Conservation (phyloP, 2,113 vertebrate genomes). For the Falcunculus frontatus region DNA sequence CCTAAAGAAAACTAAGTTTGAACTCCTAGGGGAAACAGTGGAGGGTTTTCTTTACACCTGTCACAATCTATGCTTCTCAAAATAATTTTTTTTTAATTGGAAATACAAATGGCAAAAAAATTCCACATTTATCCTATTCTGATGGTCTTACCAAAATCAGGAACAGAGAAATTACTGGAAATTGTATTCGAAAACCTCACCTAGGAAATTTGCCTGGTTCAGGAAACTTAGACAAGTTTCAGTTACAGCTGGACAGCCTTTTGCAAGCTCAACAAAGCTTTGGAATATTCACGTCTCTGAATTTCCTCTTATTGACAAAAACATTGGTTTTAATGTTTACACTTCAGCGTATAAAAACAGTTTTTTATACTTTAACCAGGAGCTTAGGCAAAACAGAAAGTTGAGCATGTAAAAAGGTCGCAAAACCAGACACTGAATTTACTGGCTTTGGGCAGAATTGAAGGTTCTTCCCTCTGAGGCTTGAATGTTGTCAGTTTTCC, state of each 20-base stretch:
- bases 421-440: background rate
- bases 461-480: background rate
- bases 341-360: background rate
- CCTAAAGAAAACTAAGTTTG: background rate
- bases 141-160: background rate
- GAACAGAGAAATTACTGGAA: background rate
- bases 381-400: background rate
- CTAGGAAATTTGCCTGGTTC: background rate
- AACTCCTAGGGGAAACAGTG: background rate
- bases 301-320: background rate
- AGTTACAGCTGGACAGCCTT: background rate
- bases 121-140: background rate
- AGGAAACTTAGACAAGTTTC: background rate
- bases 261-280: background rate
- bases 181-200: background rate
- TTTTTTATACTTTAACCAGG: background rate
- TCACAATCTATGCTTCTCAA: background rate
- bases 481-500: background rate
- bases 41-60: background rate
- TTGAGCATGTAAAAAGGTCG: background rate
- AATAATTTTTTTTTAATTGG: background rate
- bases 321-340: background rate
- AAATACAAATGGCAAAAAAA: background rate
- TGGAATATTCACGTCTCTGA: background rate
- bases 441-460: background rate